Conservation (phyloP, 2,888 invertebrate genomes). For the Hemistola chrysoprasaria region DNA sequence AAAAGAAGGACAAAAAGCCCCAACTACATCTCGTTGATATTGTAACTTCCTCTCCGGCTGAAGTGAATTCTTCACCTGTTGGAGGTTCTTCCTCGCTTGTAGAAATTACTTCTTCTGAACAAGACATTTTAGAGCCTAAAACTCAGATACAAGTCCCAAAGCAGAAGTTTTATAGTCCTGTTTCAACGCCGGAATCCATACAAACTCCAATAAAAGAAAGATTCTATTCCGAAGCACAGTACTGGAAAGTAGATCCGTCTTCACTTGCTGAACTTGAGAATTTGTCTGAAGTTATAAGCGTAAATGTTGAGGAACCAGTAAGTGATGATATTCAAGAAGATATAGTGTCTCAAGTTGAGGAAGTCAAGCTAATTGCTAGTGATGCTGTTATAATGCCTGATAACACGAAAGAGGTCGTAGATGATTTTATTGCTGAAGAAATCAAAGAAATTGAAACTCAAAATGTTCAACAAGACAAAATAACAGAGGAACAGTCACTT, state of each 20-base stretch:
- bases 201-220: constrained; percentile 72
- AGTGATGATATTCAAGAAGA: constrained; percentile 7
- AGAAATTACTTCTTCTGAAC: constrained; percentile 38
- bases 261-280: constrained; percentile 42
- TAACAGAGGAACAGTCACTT: constrained; percentile 65
- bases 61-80: constrained; percentile 32
- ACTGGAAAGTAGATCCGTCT: constrained; percentile 66
- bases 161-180: constrained; percentile 36
- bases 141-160: constrained; percentile 11
- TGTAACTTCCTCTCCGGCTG: constrained; percentile 33
- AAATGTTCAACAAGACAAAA: constrained; percentile 35
- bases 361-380: constrained; percentile 10
- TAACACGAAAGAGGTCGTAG: constrained; percentile 19
- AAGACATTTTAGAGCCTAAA: constrained; percentile 25
- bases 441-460: constrained; percentile 31
- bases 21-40: constrained; percentile 23
- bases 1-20: constrained; percentile 55
- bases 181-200: constrained; percentile 64
- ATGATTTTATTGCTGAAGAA: constrained; percentile 35
- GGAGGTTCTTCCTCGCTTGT: constrained; percentile 18
- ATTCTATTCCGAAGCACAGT: constrained; percentile 69
- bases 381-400: constrained; percentile 4
- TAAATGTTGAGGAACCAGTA: constrained; percentile 41
- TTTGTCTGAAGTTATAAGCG: constrained; percentile 50
- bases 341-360: constrained; percentile 10